Base-by-base conservation (phyloP, 2,888 invertebrate genomes). In the Erebia aethiops region DNA sequence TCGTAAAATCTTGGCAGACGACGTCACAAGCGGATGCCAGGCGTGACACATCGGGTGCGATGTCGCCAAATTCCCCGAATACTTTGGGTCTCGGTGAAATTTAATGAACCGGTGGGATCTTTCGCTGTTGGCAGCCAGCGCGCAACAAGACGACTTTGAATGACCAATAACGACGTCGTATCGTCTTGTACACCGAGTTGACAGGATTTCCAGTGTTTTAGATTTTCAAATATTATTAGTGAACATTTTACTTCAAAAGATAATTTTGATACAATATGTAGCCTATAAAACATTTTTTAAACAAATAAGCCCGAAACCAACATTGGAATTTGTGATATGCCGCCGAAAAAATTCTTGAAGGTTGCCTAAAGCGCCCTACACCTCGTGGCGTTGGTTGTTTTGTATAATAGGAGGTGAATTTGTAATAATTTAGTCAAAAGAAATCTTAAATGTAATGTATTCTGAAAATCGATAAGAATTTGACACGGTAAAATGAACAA, bases 21-120 rank as follows among this genome's bases (percentile, higher is more conserved):
- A 43, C 60, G 54, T 63, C 62, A 60, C 43, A 43, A 13, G 43
- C 51, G 56, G 4, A 4, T 52, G 26, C 58, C 14, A 49, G 26
- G 41, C 64, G 57, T 52, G 49, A n/a, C 43, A 61, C 66, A 54
- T 43, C 52, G 54, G 51, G 51, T 35, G 41, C 52, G 57, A 10
- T 41, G 54, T 52, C 26, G 72, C 74, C 74, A 69, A 74, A 75
- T 71, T 67, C 71, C 67, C 58, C 13, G 71, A 75, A 75, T 69
- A 63, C 65, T 61, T 58, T 26, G 46, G 14, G 43, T 64, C 68
- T 41, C 63, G 14, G 14, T 63, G 46, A 60, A 26, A 57, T 18
- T 56, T 66, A 60, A 68, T 65, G 41, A 26, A 57, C 13, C 65
- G 56, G 56, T 51, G 65, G 65, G 16, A n/a, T 21, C 61, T 66